phyloP scores from a whole-genome alignment of 2,888 invertebrate genomes.

The Pinctada fucata region DNA sequence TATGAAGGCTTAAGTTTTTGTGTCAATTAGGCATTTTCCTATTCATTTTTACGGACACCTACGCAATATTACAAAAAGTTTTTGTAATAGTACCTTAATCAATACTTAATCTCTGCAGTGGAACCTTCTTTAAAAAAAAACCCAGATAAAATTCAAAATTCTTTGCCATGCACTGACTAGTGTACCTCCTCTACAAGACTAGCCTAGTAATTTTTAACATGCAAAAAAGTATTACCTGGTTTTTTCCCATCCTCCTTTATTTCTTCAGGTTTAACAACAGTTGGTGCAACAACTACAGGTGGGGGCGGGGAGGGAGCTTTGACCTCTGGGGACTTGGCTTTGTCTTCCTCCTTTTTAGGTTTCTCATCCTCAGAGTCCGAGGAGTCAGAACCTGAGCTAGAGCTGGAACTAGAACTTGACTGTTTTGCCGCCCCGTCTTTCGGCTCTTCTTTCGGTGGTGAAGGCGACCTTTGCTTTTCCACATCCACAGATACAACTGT shows the following conservation, averaged over 20 bases:
- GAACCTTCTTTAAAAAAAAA: too few relatives aligned
- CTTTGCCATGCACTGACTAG: too few relatives aligned
- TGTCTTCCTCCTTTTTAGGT: background rate
- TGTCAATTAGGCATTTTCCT: too few relatives aligned
- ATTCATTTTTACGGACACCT: too few relatives aligned
- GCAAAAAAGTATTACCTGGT: background rate
- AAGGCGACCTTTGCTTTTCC: background rate
- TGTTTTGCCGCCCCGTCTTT: background rate
- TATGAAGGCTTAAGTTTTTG: too few relatives aligned
- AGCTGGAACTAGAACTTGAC: background rate
- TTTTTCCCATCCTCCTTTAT: background rate
- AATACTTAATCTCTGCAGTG: too few relatives aligned
- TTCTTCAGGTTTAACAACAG: background rate
- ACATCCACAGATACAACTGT: background rate
- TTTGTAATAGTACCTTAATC: too few relatives aligned
- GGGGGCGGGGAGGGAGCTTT: background rate
- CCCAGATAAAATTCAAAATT: too few relatives aligned
- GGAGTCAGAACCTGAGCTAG: background rate
- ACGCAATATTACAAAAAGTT: too few relatives aligned
- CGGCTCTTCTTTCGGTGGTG: background rate
- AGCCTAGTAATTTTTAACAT: too few relatives aligned
- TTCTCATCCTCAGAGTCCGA: background rate
- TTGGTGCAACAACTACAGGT: background rate
- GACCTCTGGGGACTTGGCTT: background rate
- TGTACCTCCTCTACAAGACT: too few relatives aligned